Evolutionary conservation across 2,888 invertebrate genomes (phyloP).

Genomic region (Ischnura elegans): DNA sequence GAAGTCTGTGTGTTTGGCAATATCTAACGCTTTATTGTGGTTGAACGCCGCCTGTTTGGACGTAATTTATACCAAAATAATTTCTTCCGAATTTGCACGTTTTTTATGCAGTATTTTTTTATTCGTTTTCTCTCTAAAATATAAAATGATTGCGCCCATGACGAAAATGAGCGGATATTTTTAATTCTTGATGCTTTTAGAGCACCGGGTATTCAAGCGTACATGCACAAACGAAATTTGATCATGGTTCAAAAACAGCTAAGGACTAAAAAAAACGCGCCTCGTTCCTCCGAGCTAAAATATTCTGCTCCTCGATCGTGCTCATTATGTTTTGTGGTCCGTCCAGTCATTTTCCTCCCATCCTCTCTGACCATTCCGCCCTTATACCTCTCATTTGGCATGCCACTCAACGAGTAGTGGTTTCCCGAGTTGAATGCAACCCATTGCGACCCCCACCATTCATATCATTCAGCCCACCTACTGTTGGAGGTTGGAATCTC

Average conservation of each 20-base stretch:
- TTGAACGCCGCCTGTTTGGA: too few relatives aligned
- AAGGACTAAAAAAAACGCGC: not conserved
- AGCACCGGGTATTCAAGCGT: not conserved
- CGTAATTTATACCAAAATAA: too few relatives aligned
- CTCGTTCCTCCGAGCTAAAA: not conserved
- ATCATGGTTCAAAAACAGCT: too few relatives aligned
- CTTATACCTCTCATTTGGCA: constrained; percentile 21
- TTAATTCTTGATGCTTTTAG: not conserved
- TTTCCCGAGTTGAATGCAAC: not conserved
- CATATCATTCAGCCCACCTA: not conserved
- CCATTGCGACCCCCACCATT: not conserved
- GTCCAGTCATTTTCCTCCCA: constrained; percentile 17
- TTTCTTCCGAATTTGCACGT: not conserved
- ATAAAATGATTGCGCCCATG: not conserved
- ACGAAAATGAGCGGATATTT: not conserved
- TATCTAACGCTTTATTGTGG: too few relatives aligned
- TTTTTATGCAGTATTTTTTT: not conserved
- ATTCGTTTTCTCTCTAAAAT: not conserved
- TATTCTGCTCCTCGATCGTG: not conserved
- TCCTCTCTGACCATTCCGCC: not conserved
- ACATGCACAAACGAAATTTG: not conserved
- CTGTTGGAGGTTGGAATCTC: too few relatives aligned
- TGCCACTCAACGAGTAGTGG: constrained; percentile 4
- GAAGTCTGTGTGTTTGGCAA: too few relatives aligned
- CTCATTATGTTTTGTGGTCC: constrained; percentile 8